Percentiles rank a stretch among this genome's conserved stretches.
phyloP scores from a whole-genome alignment of 1,140 invertebrate species.

The Philopotamus ludificatus region DNA sequence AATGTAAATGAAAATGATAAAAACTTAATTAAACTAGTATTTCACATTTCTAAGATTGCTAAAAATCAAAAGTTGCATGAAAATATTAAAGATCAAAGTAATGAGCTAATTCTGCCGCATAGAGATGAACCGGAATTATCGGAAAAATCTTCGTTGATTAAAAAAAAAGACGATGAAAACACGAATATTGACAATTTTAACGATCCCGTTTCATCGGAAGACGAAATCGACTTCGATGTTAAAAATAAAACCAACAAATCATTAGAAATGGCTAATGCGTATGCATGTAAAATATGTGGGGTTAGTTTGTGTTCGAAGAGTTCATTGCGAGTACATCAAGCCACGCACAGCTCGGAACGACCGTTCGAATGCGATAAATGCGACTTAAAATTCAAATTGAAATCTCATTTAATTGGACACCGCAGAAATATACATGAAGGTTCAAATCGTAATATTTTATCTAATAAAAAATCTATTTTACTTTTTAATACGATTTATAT shows the following conservation, averaged over 20 bases:
- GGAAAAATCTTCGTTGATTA: too few species aligned
- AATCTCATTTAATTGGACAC: constrained; percentile 19
- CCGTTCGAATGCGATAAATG: constrained; percentile 21
- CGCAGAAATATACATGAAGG: constrained; percentile 22
- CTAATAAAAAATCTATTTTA: too few species aligned
- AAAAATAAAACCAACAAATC: neutral
- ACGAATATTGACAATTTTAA: too few species aligned
- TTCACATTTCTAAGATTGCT: neutral
- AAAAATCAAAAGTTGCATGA: too few species aligned
- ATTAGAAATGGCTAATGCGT: neutral
- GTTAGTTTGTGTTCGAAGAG: neutral
- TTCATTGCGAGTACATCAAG: constrained; percentile 3
- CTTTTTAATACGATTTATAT: neutral
- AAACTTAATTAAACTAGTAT: neutral
- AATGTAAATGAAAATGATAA: constrained; percentile 1
- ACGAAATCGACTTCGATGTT: neutral
- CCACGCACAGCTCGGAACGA: constrained; percentile 2
- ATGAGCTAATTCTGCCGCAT: too few species aligned
- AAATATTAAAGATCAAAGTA: too few species aligned
- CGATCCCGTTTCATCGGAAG: constrained; percentile 1
- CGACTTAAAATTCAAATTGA: constrained; percentile 22
- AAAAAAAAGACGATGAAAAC: too few species aligned
- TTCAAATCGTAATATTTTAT: constrained; percentile 12
- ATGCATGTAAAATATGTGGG: neutral
- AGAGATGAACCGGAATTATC: too few species aligned